phyloP scores from a whole-genome alignment of 92 coral and sea anemone species.

The Epizoanthus fatuus region DNA sequence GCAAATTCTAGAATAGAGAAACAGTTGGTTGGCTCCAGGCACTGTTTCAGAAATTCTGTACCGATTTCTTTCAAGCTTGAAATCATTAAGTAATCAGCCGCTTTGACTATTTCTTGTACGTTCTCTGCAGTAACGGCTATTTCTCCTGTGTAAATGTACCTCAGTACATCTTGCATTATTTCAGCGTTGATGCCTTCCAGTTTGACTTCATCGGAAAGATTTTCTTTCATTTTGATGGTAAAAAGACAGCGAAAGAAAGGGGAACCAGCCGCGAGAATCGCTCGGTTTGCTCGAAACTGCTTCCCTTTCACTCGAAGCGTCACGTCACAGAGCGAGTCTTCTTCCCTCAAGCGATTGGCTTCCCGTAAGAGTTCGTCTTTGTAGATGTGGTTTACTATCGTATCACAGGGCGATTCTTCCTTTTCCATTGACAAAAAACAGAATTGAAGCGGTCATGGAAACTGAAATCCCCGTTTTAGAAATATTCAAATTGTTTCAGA shows the following conservation, averaged over 20 bases:
- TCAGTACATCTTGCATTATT: conserved; percentile 59
- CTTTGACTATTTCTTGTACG: conserved; percentile 71
- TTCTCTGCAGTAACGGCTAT: conserved; percentile 61
- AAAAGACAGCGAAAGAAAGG: conserved; percentile 80
- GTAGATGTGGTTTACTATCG: background rate
- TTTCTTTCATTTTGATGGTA: conserved; percentile 65
- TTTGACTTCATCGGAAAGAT: conserved; percentile 34
- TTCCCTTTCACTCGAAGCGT: conserved; percentile 58
- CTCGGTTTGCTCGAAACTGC: conserved; percentile 74
- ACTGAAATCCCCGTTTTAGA: background rate
- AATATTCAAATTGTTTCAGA: conserved; percentile 5
- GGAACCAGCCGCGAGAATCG: conserved; percentile 78
- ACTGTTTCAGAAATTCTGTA: conserved; percentile 47
- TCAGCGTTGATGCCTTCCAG: conserved; percentile 56
- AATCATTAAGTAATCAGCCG: conserved; percentile 76
- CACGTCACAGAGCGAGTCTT: conserved; percentile 76
- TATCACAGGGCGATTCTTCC: background rate
- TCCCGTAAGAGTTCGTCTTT: conserved; percentile 32
- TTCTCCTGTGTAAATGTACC: conserved; percentile 80
- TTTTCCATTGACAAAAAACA: conserved; percentile 16
- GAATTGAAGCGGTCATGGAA: background rate
- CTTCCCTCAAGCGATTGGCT: conserved; percentile 34
- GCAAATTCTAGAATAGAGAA: conserved; percentile 57
- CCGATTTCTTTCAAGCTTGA: conserved; percentile 63
- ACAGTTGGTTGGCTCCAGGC: conserved; percentile 64